phyloP scores from a whole-genome alignment of 2,888 invertebrate genomes.

The Nomada ruficornis region DNA sequence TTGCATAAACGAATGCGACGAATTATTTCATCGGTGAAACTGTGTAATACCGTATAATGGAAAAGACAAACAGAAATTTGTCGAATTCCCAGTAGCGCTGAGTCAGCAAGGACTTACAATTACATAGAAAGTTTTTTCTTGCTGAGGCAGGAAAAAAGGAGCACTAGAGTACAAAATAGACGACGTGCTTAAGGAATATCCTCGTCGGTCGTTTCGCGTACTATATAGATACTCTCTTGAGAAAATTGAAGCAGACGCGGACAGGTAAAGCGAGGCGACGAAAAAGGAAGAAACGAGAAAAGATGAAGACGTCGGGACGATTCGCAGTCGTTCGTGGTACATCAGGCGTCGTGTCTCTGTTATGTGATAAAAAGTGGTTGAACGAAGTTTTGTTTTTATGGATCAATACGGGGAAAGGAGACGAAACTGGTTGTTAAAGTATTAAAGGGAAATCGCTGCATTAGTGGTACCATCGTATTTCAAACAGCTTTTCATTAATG shows the following conservation, averaged over 20 bases:
- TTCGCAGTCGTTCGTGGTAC: constrained; percentile 38
- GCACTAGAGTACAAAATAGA: constrained; percentile 39
- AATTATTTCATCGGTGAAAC: background rate
- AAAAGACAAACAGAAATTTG: constrained; percentile 4
- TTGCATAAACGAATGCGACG: background rate
- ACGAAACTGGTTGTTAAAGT: background rate
- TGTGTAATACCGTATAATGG: background rate
- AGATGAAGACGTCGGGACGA: constrained; percentile 49
- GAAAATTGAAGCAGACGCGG: constrained; percentile 59
- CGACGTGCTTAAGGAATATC: constrained; percentile 61
- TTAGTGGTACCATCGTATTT: too few relatives aligned
- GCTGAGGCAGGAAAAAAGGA: constrained; percentile 41
- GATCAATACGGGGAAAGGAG: background rate
- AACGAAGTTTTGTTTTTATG: constrained; percentile 18
- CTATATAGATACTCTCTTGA: constrained; percentile 55
- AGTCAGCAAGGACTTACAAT: constrained; percentile 41
- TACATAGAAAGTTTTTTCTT: constrained; percentile 45
- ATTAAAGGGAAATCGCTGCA: constrained; percentile 2
- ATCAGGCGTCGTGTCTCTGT: constrained; percentile 33
- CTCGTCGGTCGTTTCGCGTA: constrained; percentile 34
- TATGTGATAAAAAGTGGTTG: constrained; percentile 6
- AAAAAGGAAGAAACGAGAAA: constrained; percentile 30
- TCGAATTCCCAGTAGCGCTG: constrained; percentile 24
- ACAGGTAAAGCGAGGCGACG: constrained; percentile 43
- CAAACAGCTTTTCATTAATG: too few relatives aligned